phyloP scores from a whole-genome alignment of 2,888 invertebrate genomes.

The Zonitis immaculata region DNA sequence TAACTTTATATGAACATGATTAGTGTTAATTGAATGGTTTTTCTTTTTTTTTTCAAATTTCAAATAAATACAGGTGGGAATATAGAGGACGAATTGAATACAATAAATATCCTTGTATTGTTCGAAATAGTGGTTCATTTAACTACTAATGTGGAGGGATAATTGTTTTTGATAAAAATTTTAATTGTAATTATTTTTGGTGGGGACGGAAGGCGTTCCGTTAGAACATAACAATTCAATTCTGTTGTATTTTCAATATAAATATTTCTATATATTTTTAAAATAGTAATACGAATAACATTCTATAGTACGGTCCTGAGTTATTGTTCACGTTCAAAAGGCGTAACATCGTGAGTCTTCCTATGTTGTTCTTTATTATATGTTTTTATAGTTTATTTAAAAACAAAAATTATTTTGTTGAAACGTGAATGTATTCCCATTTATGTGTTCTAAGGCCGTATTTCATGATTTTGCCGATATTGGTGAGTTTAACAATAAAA shows the following conservation, averaged over 20 bases:
- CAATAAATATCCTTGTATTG: not conserved
- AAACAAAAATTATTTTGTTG: conserved; percentile 35
- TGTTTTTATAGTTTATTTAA: conserved; percentile 24
- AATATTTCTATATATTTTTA: too few species aligned
- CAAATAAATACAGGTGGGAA: not conserved
- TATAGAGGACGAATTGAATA: not conserved
- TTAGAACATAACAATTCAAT: not conserved
- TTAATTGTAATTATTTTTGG: not conserved
- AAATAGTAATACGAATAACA: not conserved
- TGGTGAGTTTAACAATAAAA: conserved; percentile 33
- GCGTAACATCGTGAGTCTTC: conserved; percentile 49
- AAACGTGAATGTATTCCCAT: conserved; percentile 29
- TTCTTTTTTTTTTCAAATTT: too few species aligned
- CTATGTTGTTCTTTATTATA: conserved; percentile 26
- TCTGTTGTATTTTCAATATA: not conserved
- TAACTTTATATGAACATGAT: not conserved
- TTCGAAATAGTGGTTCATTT: not conserved
- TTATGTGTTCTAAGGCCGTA: conserved; percentile 41
- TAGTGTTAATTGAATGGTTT: too few species aligned
- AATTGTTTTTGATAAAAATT: not conserved
- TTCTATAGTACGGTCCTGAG: conserved; percentile 48
- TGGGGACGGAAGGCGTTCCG: not conserved
- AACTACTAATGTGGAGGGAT: not conserved
- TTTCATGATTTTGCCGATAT: conserved; percentile 40
- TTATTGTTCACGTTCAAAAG: conserved; percentile 57